A percentile compares a stretch with the other conserved stretches of the same genome.
Evolutionary conservation across 2,113 vertebrate genomes (phyloP).

Genomic region (Percina caprodes): DNA sequence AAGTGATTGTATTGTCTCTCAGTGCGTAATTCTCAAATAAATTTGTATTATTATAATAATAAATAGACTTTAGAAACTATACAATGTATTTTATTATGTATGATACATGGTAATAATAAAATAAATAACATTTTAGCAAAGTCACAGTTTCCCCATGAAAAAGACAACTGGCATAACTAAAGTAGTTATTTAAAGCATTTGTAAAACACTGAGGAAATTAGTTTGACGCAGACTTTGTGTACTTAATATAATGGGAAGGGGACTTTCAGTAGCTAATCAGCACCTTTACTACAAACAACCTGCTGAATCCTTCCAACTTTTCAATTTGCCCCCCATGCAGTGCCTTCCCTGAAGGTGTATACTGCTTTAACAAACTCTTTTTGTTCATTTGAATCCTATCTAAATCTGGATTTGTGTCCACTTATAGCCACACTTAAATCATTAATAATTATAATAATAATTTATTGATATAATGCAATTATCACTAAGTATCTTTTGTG

Average conservation of each 20-base stretch:
- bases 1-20: not conserved
- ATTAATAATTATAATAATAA: not conserved
- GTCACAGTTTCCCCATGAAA: not conserved
- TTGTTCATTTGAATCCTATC: not conserved
- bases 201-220: not conserved
- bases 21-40: not conserved
- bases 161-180: not conserved
- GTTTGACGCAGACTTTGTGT: not conserved
- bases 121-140: not conserved
- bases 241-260: not conserved
- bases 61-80: not conserved
- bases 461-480: not conserved
- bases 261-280: conserved; percentile 7
- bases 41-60: not conserved
- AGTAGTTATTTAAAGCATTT: not conserved
- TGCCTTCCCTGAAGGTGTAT: not conserved
- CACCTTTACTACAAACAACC: conserved; percentile 37
- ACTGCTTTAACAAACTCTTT: not conserved
- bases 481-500: not conserved
- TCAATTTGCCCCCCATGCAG: not conserved
- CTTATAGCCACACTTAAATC: not conserved
- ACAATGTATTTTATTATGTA: not conserved
- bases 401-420: not conserved
- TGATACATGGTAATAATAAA: not conserved
- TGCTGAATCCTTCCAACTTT: conserved; percentile 8